Conservation (phyloP, 2,113 vertebrate species). For the Asarcornis scutulata region DNA sequence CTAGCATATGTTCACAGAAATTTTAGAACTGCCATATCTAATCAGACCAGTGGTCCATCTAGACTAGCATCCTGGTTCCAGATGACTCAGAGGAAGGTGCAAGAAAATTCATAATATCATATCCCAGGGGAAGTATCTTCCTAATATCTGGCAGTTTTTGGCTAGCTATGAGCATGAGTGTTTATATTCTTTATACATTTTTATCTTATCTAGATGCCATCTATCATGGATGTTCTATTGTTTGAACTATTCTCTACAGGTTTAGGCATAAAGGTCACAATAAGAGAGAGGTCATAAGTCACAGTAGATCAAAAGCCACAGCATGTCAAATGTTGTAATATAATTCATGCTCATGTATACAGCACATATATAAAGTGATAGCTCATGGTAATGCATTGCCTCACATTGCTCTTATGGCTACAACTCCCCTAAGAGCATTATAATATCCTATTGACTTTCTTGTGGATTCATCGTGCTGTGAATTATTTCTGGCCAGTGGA, state of each 20-base stretch:
- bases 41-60: conserved; percentile 8
- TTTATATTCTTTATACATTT: not conserved
- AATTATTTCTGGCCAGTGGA: conserved; percentile 74
- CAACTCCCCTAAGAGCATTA: conserved; percentile 71
- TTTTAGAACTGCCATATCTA: conserved; percentile 25
- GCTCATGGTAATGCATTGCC: conserved; percentile 51
- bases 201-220: conserved; percentile 21
- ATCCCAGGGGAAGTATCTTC: not conserved
- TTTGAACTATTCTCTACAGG: conserved; percentile 50
- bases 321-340: conserved; percentile 29
- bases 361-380: conserved; percentile 44
- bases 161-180: not conserved
- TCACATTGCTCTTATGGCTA: conserved; percentile 60
- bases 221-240: conserved; percentile 31
- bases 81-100: not conserved
- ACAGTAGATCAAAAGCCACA: conserved; percentile 58
- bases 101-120: not conserved
- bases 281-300: conserved; percentile 48
- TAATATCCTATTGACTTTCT: conserved; percentile 64
- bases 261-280: conserved; percentile 53
- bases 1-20: not conserved
- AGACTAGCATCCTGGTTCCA: not conserved
- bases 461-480: conserved; percentile 71
- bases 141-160: not conserved
- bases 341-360: conserved; percentile 55